A percentile compares a stretch with the other conserved stretches of the same genome.
Evolutionary conservation across 2,888 invertebrate species (phyloP).

Genomic region (Sesamia inferens): DNA sequence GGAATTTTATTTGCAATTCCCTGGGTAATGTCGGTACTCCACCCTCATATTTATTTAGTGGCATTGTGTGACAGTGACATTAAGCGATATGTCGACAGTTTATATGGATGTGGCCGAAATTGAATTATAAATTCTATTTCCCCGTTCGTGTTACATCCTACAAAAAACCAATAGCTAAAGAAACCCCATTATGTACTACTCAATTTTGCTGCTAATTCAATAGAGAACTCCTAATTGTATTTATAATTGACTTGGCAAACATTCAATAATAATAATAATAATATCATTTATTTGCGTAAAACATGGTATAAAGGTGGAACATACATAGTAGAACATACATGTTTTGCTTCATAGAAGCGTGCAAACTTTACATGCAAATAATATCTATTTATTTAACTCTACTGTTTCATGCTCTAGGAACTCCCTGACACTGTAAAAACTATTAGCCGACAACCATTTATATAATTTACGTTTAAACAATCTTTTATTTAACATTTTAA

Average conservation of each 20-base stretch:
- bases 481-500: too few relatives aligned
- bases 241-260: conserved; percentile 21
- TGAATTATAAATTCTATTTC: neutral
- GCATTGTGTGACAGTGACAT: conserved; percentile 1
- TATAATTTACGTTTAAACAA: too few relatives aligned
- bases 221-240: conserved; percentile 4
- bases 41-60: conserved; percentile 43
- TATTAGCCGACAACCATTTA: too few relatives aligned
- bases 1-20: conserved; percentile 51
- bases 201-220: conserved; percentile 3
- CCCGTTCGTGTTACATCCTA: neutral
- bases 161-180: neutral
- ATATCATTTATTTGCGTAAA: too few relatives aligned
- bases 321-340: too few relatives aligned
- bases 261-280: too few relatives aligned
- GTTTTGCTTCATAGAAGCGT: too few relatives aligned
- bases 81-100: conserved; percentile 16
- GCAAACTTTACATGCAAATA: too few relatives aligned
- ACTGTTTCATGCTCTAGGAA: too few relatives aligned
- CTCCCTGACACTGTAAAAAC: too few relatives aligned
- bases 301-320: too few relatives aligned
- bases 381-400: too few relatives aligned
- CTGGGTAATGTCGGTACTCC: conserved; percentile 23
- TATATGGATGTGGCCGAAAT: neutral
- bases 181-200: neutral